Evolutionary conservation across 2,888 invertebrate genomes (phyloP), one percentile per base, ranked within the genome.

Genomic region (Tipula confusa): DNA sequence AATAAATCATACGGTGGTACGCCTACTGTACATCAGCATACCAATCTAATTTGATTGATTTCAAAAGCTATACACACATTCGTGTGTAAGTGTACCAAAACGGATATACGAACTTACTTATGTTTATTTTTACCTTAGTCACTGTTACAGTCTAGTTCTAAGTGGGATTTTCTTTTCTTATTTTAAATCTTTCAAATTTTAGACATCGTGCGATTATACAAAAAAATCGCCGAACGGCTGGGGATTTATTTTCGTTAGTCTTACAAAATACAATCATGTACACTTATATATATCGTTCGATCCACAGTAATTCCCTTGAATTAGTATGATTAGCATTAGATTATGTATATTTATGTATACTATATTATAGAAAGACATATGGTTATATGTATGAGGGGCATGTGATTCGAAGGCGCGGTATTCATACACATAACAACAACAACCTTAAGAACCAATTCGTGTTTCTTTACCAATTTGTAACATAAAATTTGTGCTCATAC

Each of bases 121-220:
- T 64, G 64, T 9, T 9, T 24, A 64, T n/a, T 64, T 64, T 64
- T 64, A 64, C 64, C 64, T 64, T 64, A 64, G 64, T 64, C 64
- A 64, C 64, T 64, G 9, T 64, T 64, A 43, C 5, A 64, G 24
- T 24, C 64, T 64, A 7, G 64, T 18, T 64, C 64, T 64, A 24
- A 64, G 64, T 64, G 64, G 64, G 64, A 64, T 64, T 64, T 64
- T n/a, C n/a, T n/a, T n/a, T 33, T 33, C 64, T 64, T 64, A 64
- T 18, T 64, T 64, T 11, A 24, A 64, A 43, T 24, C 64, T 64
- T 64, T 64, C 64, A 64, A 64, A 24, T 64, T 64, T 64, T 64
- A 18, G 24, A 24, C 24, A 24, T 18, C 64, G n/a, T n/a, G n/a
- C n/a, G n/a, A n/a, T n/a, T n/a, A n/a, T n/a, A n/a, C n/a, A n/a